phyloP scores from a whole-genome alignment of 2,888 invertebrate genomes.

The Diarsia rubi region DNA sequence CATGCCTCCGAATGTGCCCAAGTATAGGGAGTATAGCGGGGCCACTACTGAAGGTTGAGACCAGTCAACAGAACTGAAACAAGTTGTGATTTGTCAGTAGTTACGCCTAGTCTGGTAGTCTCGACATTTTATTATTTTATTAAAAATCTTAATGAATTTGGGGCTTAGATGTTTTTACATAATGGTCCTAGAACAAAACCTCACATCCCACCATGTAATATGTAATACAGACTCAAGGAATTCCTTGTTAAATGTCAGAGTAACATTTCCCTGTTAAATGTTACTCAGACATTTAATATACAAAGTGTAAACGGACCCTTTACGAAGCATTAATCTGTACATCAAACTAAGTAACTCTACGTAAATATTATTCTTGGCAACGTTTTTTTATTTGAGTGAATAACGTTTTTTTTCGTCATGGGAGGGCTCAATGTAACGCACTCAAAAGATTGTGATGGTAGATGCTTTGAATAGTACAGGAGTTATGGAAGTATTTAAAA shows the following conservation, averaged over 20 bases:
- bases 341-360: neutral
- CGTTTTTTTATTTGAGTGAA: too few relatives aligned
- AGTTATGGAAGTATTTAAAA: too few relatives aligned
- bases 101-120: neutral
- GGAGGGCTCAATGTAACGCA: too few relatives aligned
- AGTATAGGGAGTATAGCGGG: slow-evolving; percentile 95
- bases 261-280: neutral
- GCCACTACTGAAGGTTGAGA: slow-evolving; percentile 92
- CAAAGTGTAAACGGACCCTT: too few relatives aligned
- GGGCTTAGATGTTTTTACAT: neutral
- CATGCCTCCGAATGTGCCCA: slow-evolving; percentile 92
- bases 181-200: neutral
- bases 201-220: neutral
- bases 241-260: neutral
- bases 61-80: slow-evolving; percentile 94
- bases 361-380: too few relatives aligned
- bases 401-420: too few relatives aligned
- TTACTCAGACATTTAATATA: too few relatives aligned
- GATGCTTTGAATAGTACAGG: too few relatives aligned
- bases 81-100: neutral
- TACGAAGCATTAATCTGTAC: neutral
- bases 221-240: neutral
- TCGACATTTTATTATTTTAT: neutral
- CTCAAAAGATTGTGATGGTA: too few relatives aligned
- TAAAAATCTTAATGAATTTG: neutral